These are phyloP conservation scores for Chalcis sispes DNA, from an alignment of 2,888 invertebrate genomes.

Conservation along the genomic window DNA sequence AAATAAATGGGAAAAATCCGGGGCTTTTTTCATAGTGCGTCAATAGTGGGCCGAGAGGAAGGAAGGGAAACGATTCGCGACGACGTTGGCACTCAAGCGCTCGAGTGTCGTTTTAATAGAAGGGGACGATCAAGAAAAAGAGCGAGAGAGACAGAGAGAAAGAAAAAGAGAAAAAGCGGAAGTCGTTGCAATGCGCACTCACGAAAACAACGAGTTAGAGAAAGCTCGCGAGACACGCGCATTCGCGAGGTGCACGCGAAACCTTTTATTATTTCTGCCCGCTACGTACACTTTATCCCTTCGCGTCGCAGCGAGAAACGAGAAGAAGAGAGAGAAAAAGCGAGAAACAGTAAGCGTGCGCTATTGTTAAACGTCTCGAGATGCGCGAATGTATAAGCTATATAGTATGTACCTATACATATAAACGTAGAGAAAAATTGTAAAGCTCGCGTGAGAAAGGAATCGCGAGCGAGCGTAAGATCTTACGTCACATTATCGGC, in stretches of 20 bases:
- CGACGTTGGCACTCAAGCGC: background rate
- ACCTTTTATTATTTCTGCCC: conserved; percentile 20
- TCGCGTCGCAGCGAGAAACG: background rate
- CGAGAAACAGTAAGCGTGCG: background rate
- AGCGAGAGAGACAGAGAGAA: too few species aligned
- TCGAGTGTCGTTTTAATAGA: conserved; percentile 32
- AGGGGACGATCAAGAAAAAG: background rate
- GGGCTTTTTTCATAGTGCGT: background rate
- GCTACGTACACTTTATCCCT: too few species aligned
- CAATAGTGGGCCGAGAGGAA: too few species aligned
- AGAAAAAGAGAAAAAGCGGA: background rate
- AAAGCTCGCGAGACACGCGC: conserved; percentile 13
- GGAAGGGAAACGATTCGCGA: too few species aligned
- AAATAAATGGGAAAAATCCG: background rate
- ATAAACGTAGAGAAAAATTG: too few species aligned
- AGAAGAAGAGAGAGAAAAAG: background rate
- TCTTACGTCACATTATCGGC: too few species aligned
- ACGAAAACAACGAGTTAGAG: background rate
- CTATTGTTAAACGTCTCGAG: conserved; percentile 5
- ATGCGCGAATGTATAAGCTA: too few species aligned
- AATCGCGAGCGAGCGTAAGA: too few species aligned
- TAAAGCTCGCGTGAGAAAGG: conserved; percentile 1
- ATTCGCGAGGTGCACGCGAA: background rate
- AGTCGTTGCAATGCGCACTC: background rate
- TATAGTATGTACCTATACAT: too few species aligned